Conservation (phyloP, 2,888 invertebrate species). For the Sarcophaga variegata region DNA sequence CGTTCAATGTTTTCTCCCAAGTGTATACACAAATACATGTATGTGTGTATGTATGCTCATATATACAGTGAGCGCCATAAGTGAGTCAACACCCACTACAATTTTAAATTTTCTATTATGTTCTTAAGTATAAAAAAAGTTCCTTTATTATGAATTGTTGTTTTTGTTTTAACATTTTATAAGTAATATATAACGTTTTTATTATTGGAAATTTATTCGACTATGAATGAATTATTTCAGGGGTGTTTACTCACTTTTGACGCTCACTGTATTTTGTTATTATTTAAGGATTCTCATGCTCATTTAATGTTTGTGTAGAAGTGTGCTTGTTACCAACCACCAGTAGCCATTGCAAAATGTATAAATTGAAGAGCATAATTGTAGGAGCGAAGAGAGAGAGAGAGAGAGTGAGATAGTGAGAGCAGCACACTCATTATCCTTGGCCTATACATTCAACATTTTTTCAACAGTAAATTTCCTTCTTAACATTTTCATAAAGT, state of each 20-base stretch:
- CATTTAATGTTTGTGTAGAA: neutral
- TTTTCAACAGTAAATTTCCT: conserved; percentile 63
- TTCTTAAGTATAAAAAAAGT: no score
- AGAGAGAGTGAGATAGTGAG: no score
- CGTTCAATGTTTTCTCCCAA: neutral
- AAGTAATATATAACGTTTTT: no score
- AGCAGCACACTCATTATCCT: conserved; percentile 62
- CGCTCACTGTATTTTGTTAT: neutral
- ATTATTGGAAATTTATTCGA: no score
- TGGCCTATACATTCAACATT: conserved; percentile 59
- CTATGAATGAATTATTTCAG: no score
- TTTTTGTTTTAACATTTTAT: no score
- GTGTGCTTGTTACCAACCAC: neutral
- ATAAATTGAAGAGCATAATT: neutral
- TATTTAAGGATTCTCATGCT: conserved; percentile 15
- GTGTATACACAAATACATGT: neutral
- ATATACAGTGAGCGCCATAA: no score
- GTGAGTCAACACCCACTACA: no score
- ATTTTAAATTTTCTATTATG: no score
- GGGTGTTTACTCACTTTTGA: no score
- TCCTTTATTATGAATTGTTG: no score
- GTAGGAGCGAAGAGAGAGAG: no score
- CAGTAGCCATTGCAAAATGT: neutral
- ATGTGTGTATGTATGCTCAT: neutral
- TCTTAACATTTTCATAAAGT: conserved; percentile 67